Base-by-base conservation (phyloP, 2,113 vertebrate species). In the Jaculus jaculus region DNA sequence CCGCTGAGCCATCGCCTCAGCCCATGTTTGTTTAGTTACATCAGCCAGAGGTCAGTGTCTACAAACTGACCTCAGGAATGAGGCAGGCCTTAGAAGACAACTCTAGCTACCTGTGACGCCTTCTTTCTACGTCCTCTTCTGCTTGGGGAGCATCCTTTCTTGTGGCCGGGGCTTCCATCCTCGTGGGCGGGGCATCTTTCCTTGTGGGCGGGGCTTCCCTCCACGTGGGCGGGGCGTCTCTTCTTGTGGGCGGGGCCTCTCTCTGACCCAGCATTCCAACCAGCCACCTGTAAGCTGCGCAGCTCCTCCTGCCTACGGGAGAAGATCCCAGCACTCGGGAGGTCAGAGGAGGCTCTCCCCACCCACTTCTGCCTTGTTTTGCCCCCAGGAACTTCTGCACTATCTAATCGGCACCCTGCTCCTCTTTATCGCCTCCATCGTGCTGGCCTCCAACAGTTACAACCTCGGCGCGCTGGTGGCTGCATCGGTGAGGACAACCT, bases 361-460 rank as follows among this genome's bases (percentile, higher is more conserved):
- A 68, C 73, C 69, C 83, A 92, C 30, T 30, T 39, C 11, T 96
- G 23, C 97, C n/a, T 30, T 93, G 89, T 97, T 97, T 87, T 80
- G 94, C 97, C 93, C 95, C 12, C 98, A 99, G 99, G 99, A 99
- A 96, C 98, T 99, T 88, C 98, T 99, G 54, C 99, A 99, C 97
- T 99, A 99, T 93, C 96, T 98, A 12, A 97, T 99, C 0, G 99
- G 99, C 12, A 98, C 98, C 24, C 86, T 99, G 95, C 98, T 99
- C 81, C 97, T 99, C 94, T 96, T 99, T 72, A 99, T 99, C 85
- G 99, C 98, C 90, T 99, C 99, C 20, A 98, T 99, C 77, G 96
- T 99, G 12, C 98, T 97, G 7, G 98, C 98, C 5, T 97, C 98
- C 65, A 99, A 98, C 90, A 98, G 97, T 24, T 21, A 95, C n/a